Base-by-base conservation (phyloP, 2,797 vertebrate genomes). In the Lagocephalus sceleratus region DNA sequence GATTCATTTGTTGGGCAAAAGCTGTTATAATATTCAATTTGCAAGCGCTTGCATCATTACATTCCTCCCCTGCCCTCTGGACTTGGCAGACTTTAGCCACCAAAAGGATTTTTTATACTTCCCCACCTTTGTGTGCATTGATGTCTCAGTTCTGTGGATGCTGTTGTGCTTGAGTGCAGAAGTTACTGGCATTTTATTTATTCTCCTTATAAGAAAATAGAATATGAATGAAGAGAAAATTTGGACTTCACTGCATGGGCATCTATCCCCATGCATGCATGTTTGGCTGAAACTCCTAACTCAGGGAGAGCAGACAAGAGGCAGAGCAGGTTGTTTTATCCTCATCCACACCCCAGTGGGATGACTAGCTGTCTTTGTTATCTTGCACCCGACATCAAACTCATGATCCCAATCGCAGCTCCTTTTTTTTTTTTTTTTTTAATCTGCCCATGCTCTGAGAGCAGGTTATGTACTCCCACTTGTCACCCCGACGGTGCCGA, bases 351-450 rank as follows among this genome's bases (percentile, higher is more conserved):
- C 64, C 74, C 71, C 50, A 62, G 55, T 57, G 64, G 75, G 48
- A 77, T 75, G 73, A 81, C 59, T 60, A 51, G 63, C 76, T 64
- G 69, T 84, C 72, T 80, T 78, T 80, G 76, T 82, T 87, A 89
- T 88, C 85, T 66, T 66, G 76, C 68, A 77, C 70, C 79, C 75
- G 68, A 70, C 79, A 85, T 89, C 85, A 79, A 76, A 76, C 79
- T 82, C 76, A 71, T 83, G 83, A 89, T 88, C 81, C 75, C 69
- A 84, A 87, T 84, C 86, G 71, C 56, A 70, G 73, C 63, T 51
- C 57, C 21, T 66, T 50, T 68, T 68, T 66, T 48, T 76, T 83
- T 83, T 66, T 50, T 68, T 68, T 66, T 48, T 76, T 83, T 83
- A 61, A 83, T 90, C 85, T 82, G 63, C 64, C 74, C 72, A 11